A percentile compares a stretch with the other conserved stretches of the same genome.
phyloP scores from a whole-genome alignment of 2,113 vertebrate genomes.

The Tyto alba region DNA sequence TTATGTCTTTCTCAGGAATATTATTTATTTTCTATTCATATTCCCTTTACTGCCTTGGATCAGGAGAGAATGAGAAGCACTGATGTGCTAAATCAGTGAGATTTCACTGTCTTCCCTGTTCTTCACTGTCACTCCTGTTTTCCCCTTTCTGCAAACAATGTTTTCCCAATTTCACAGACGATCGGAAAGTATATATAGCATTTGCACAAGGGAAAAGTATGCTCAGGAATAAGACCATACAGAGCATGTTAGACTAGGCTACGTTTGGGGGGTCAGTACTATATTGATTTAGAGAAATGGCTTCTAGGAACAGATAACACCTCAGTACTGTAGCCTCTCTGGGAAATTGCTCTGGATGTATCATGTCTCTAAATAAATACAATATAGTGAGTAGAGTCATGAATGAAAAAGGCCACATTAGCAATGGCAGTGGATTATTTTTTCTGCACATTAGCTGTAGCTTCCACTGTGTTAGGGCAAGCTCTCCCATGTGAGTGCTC shows the following conservation, averaged over 20 bases:
- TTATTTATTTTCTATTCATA: constrained; percentile 35
- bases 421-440: not conserved
- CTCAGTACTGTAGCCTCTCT: not conserved
- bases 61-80: constrained; percentile 8
- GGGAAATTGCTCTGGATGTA: not conserved
- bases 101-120: constrained; percentile 42
- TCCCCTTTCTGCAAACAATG: not conserved
- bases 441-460: not conserved
- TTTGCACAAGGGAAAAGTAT: not conserved
- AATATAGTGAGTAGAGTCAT: not conserved
- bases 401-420: not conserved
- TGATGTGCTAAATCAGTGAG: constrained; percentile 9
- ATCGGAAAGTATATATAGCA: not conserved
- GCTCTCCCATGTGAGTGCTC: not conserved
- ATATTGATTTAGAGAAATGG: not conserved
- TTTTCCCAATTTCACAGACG: not conserved
- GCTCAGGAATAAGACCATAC: not conserved
- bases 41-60: constrained; percentile 45
- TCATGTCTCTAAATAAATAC: not conserved
- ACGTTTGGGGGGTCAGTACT: not conserved
- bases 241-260: not conserved
- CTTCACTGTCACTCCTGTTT: not conserved
- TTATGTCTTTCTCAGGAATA: constrained; percentile 40
- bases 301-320: not conserved
- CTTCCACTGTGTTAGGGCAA: not conserved